phyloP scores from a whole-genome alignment of 2,113 vertebrate genomes.

The Ceyx cyanopectus region DNA sequence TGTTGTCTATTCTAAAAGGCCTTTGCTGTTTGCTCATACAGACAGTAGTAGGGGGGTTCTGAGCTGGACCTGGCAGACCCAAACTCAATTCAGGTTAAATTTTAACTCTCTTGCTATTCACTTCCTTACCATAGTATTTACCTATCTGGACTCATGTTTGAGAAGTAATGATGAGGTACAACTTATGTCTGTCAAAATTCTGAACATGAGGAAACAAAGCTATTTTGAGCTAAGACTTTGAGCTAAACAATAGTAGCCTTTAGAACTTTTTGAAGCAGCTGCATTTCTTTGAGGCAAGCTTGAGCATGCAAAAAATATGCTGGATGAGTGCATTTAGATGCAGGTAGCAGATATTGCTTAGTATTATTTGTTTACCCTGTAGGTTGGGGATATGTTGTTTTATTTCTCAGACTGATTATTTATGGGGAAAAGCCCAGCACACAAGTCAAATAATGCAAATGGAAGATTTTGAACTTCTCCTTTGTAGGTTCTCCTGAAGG shows the following conservation, averaged over 20 bases:
- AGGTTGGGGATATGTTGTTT: neutral
- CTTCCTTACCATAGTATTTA: neutral
- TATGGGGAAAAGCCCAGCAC: neutral
- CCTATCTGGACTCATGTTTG: neutral
- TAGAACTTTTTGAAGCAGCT: neutral
- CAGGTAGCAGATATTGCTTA: neutral
- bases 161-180: neutral
- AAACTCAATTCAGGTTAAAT: neutral
- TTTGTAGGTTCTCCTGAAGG: neutral
- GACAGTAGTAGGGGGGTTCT: neutral
- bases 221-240: neutral
- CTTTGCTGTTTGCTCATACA: neutral
- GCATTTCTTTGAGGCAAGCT: neutral
- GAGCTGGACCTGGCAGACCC: neutral
- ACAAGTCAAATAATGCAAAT: neutral
- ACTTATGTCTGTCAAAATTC: neutral
- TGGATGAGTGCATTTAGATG: neutral
- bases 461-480: neutral
- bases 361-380: neutral
- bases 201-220: neutral
- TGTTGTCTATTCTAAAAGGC: neutral
- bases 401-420: neutral
- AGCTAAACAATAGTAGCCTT: neutral
- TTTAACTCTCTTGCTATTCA: neutral
- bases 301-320: neutral